Evolutionary conservation across 2,888 invertebrate species (phyloP).

Genomic region (Rhimphoctona megacephalus): DNA sequence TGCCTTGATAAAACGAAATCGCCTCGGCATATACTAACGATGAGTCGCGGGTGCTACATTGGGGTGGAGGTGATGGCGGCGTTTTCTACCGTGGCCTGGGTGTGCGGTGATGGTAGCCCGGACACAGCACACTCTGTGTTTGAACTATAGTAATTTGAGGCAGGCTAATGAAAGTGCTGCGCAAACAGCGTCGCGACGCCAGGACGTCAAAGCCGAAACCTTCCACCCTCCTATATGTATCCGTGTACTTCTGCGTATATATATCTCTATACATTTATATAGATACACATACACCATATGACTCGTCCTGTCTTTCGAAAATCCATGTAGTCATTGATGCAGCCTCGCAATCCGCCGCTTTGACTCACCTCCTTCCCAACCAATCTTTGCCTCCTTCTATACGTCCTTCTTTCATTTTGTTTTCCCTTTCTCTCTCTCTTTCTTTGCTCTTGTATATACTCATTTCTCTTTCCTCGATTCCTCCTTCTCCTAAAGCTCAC

Average conservation of each 20-base stretch:
- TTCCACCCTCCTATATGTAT: slow-evolving; percentile 55
- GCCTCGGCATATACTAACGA: slow-evolving; percentile 75
- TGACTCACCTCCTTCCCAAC: slow-evolving; percentile 33
- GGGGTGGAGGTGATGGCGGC: slow-evolving; percentile 34
- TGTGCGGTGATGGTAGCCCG: slow-evolving; percentile 66
- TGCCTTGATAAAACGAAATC: slow-evolving; percentile 82
- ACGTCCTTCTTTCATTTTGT: slow-evolving; percentile 44
- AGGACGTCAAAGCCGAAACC: slow-evolving; percentile 82
- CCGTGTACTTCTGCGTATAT: slow-evolving; percentile 5
- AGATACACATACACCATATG: slow-evolving; percentile 6
- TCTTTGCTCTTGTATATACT: slow-evolving; percentile 49
- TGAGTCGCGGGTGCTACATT: slow-evolving; percentile 68
- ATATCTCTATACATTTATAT: background rate
- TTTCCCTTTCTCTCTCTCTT: slow-evolving; percentile 34
- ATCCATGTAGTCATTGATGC: slow-evolving; percentile 52
- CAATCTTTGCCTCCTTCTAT: slow-evolving; percentile 45
- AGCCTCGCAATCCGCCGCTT: slow-evolving; percentile 48
- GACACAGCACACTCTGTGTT: slow-evolving; percentile 76
- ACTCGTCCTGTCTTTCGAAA: slow-evolving; percentile 62
- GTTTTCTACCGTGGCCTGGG: slow-evolving; percentile 38
- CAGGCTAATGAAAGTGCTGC: slow-evolving; percentile 84
- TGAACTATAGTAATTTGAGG: slow-evolving; percentile 84
- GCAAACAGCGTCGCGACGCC: slow-evolving; percentile 84
- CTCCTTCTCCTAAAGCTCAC: slow-evolving; percentile 56
- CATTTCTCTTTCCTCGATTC: slow-evolving; percentile 65